Evolutionary conservation across 2,113 vertebrate genomes (phyloP).

Genomic region (Anhinga anhinga): DNA sequence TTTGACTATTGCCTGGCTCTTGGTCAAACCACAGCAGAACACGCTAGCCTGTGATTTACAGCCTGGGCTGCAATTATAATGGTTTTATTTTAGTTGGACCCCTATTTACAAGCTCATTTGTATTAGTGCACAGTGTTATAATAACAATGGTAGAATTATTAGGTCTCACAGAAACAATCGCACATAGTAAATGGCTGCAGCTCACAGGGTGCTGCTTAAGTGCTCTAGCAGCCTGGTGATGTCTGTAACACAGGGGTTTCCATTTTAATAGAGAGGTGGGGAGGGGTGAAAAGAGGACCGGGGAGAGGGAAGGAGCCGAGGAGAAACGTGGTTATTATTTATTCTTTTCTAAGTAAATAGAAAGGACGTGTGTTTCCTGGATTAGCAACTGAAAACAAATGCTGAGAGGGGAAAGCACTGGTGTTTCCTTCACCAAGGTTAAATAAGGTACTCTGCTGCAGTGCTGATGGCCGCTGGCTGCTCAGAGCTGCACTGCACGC

Average conservation of each 20-base stretch:
- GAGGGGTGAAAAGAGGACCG: background rate
- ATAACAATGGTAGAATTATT: constrained; percentile 74
- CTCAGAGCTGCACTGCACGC: accelerated
- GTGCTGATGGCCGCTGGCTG: background rate
- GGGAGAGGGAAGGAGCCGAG: background rate
- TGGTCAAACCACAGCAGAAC: constrained; percentile 76
- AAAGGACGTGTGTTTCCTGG: constrained; percentile 55
- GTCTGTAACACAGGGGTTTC: constrained; percentile 34
- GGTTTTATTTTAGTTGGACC: constrained; percentile 75
- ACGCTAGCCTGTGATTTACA: constrained; percentile 75
- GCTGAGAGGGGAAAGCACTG: background rate
- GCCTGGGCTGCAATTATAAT: constrained; percentile 72
- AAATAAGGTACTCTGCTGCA: constrained; percentile 25
- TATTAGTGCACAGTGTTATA: constrained; percentile 69
- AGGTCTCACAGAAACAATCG: constrained; percentile 67
- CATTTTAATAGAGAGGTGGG: constrained; percentile 1
- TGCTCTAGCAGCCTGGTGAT: background rate
- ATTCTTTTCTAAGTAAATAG: constrained; percentile 58
- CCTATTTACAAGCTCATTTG: constrained; percentile 75
- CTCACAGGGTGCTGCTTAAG: constrained; percentile 18
- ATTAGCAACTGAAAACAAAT: constrained; percentile 55
- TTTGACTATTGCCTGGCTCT: constrained; percentile 81
- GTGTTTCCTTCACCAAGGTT: constrained; percentile 47
- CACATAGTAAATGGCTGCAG: constrained; percentile 53
- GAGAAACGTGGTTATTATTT: constrained; percentile 35